Conservation (phyloP, 2,113 vertebrate genomes). For the Eupsittula cactorum region DNA sequence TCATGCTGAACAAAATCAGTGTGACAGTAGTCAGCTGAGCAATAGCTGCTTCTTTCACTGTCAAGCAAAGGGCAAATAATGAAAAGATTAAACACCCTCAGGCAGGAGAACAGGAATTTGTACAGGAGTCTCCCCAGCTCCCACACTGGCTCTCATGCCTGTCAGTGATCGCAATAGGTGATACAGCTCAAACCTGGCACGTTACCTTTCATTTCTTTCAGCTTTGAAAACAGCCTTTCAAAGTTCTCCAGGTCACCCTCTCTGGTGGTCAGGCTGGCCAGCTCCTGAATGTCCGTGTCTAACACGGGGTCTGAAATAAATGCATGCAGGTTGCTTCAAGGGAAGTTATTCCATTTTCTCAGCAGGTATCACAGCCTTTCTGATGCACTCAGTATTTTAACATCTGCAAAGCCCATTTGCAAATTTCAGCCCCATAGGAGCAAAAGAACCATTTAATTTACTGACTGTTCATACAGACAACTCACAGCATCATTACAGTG, state of each 20-base stretch:
- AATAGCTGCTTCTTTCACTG: background rate
- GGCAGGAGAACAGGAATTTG: background rate
- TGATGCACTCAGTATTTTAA: background rate
- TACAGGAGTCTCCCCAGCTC: background rate
- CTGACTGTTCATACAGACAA: background rate
- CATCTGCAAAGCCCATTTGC: background rate
- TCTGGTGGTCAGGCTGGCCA: slow-evolving; percentile 92
- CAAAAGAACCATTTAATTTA: background rate
- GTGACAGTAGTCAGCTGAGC: background rate
- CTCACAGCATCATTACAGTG: background rate
- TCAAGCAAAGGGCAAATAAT: background rate
- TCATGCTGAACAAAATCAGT: background rate
- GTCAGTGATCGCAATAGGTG: accelerated
- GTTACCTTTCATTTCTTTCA: slow-evolving; percentile 98
- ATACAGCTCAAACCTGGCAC: accelerated
- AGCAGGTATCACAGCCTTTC: background rate
- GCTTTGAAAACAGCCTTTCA: slow-evolving; percentile 92
- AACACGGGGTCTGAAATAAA: slow-evolving; percentile 84
- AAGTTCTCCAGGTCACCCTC: slow-evolving; percentile 94
- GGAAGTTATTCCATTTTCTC: background rate
- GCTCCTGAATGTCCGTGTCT: slow-evolving; percentile 93
- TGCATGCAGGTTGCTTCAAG: background rate
- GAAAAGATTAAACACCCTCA: background rate
- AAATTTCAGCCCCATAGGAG: background rate
- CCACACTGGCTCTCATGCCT: background rate